Base-by-base conservation (phyloP, 1,140 invertebrate species). In the Trachymyrmex septentrionalis region DNA sequence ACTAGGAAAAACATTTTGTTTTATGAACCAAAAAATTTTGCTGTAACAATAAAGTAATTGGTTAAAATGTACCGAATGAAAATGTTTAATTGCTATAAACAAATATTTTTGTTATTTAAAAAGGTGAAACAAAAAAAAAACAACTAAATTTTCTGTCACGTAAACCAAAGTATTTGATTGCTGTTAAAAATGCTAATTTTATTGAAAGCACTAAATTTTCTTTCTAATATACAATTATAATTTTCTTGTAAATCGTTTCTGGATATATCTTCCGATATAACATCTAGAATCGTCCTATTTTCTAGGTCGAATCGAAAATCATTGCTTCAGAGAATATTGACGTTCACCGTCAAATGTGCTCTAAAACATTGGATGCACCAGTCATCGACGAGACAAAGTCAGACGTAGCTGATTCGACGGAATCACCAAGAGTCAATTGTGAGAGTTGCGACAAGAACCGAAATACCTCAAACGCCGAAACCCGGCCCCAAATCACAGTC, bases 401-500 rank as follows among this genome's bases (percentile, higher is more conserved):
- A 6, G 61, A 6, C 38, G 9, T 12, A 5, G 19, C 24, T 10
- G 57, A 72, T 19, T 59, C 72, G 6, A 44, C 76, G 0, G 81
- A 75, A 6, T 21, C 3, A 0, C 3, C 38, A 2, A 59, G 16
- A 12, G n/a, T 53, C 9, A 87, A 66, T 44, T 82, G 67, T 24
- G 84, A 92, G 14, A 88, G 63, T 14, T 85, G 69, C 38, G 76
- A 85, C 10, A 92, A 86, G 30, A 78, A 38, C 3, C 57, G 34
- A 1, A 63, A 77, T 6, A 78, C 55, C 6, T 21, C 63, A 1
- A n/a, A 38, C 14, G 16, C 55, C 3, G 67, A 73, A 30, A 44
- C 69, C 71, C 61, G 71, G 10, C 67, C 85, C 19, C 87, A 92
- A 2, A 88, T 92, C 27, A 89, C 84, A 6, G 87, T 93, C 0